Evolutionary conservation across 2,888 invertebrate genomes (phyloP).

Genomic region (Trypoxylon attenuatum): DNA sequence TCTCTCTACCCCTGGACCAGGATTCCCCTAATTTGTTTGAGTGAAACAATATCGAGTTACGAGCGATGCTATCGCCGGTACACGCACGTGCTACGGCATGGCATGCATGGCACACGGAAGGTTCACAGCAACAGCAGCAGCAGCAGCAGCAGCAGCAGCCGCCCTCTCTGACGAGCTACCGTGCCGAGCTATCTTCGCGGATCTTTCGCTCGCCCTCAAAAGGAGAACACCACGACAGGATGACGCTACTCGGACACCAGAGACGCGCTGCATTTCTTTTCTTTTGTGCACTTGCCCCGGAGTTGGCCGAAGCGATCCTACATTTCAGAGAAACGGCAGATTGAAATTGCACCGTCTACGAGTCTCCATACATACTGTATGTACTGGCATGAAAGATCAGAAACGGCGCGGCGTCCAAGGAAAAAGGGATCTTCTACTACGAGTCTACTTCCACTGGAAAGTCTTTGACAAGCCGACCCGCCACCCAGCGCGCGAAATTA

Average conservation of each 20-base stretch:
- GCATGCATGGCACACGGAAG: conserved; percentile 63
- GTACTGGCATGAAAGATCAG: too few species aligned
- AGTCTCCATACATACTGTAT: too few species aligned
- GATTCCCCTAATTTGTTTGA: conserved; percentile 72
- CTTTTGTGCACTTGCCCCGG: conserved; percentile 21
- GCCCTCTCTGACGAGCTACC: conserved; percentile 64
- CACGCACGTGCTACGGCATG: conserved; percentile 69
- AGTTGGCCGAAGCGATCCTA: conserved; percentile 14
- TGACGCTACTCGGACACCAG: conserved; percentile 21
- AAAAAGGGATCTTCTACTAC: conserved; percentile 31
- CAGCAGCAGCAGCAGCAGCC: too few species aligned
- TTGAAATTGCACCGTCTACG: too few species aligned
- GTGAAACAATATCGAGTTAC: conserved; percentile 74
- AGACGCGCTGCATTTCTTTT: conserved; percentile 30
- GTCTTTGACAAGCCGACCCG: conserved; percentile 67
- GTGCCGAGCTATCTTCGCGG: conserved; percentile 63
- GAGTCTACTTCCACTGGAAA: conserved; percentile 35
- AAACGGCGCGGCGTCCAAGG: too few species aligned
- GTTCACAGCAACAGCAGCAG: conserved; percentile 61
- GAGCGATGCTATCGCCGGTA: conserved; percentile 66
- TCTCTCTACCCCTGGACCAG: conserved; percentile 54
- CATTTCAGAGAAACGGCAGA: background rate
- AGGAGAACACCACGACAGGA: conserved; percentile 39
- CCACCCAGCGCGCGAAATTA: conserved; percentile 71
- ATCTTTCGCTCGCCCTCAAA: conserved; percentile 52